phyloP scores from a whole-genome alignment of 2,113 vertebrate genomes.

The Gavia stellata region DNA sequence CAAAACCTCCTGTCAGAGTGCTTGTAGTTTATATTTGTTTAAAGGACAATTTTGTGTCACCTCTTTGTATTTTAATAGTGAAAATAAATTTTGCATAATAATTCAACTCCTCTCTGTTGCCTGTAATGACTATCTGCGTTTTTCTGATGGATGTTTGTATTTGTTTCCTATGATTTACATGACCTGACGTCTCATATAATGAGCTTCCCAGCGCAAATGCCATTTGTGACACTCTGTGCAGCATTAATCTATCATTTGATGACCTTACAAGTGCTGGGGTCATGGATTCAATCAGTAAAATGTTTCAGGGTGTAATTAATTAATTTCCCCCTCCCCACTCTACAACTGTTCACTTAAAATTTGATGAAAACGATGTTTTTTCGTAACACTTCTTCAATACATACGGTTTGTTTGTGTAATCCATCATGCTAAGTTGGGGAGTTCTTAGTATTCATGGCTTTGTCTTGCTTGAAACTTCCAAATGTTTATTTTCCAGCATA shows the following conservation, averaged over 20 bases:
- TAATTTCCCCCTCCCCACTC: conserved; percentile 35
- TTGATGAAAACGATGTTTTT: conserved; percentile 60
- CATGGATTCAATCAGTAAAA: conserved; percentile 71
- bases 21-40: conserved; percentile 45
- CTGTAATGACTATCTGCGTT: conserved; percentile 66
- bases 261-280: conserved; percentile 66
- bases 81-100: conserved; percentile 72
- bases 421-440: conserved; percentile 48
- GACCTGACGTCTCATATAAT: conserved; percentile 71
- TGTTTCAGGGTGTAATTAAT: conserved; percentile 73
- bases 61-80: conserved; percentile 67
- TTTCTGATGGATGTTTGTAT: conserved; percentile 63
- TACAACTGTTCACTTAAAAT: conserved; percentile 52
- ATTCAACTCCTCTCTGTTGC: conserved; percentile 53
- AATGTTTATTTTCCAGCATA: conserved; percentile 51
- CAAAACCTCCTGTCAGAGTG: background rate
- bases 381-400: conserved; percentile 48
- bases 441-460: conserved; percentile 49
- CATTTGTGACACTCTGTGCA: conserved; percentile 54
- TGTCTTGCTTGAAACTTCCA: conserved; percentile 48
- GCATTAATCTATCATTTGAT: conserved; percentile 66
- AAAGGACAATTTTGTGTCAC: conserved; percentile 66
- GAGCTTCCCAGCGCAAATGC: conserved; percentile 65
- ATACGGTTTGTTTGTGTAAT: conserved; percentile 31
- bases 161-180: conserved; percentile 77